These are phyloP conservation scores for Ips typographus DNA, from an alignment of 1,140 invertebrate species.

Conservation along the genomic window DNA sequence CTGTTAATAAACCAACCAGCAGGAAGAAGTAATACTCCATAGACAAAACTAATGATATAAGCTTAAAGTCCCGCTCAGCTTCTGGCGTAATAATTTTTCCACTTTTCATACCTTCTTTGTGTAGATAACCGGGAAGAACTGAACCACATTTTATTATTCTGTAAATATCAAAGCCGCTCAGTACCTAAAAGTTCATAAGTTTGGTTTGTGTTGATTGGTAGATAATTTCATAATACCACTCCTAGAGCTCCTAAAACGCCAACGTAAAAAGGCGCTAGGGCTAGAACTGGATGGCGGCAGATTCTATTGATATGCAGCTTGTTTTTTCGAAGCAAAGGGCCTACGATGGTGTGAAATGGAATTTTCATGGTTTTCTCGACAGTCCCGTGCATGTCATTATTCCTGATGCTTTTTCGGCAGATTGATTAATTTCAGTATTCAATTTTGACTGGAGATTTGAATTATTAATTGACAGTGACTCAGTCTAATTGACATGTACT, in stretches of 20 bases:
- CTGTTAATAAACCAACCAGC: constrained; percentile 42
- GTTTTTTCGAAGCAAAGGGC: constrained; percentile 38
- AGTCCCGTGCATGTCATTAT: constrained; percentile 3
- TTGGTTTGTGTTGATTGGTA: not conserved
- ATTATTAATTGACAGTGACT: not conserved
- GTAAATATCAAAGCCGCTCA: constrained; percentile 46
- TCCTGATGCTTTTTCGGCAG: not conserved
- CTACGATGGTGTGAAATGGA: constrained; percentile 42
- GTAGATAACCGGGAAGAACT: constrained; percentile 42
- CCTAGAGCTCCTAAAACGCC: constrained; percentile 42
- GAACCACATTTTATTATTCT: constrained; percentile 45
- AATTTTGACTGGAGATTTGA: constrained; percentile 15
- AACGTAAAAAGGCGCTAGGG: constrained; percentile 40
- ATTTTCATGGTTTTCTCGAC: constrained; percentile 39
- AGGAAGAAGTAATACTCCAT: constrained; percentile 46
- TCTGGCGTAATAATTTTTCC: constrained; percentile 41
- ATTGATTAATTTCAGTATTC: not conserved
- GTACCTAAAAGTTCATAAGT: constrained; percentile 37
- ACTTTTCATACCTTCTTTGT: constrained; percentile 39
- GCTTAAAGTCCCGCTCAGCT: constrained; percentile 45
- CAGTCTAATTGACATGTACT: too few species aligned
- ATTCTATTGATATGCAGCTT: constrained; percentile 37
- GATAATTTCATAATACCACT: constrained; percentile 36
- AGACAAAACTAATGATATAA: constrained; percentile 45
- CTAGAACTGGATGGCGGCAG: constrained; percentile 38